Base-by-base conservation (phyloP, 2,888 invertebrate species). In the Heliconius charithonia region DNA sequence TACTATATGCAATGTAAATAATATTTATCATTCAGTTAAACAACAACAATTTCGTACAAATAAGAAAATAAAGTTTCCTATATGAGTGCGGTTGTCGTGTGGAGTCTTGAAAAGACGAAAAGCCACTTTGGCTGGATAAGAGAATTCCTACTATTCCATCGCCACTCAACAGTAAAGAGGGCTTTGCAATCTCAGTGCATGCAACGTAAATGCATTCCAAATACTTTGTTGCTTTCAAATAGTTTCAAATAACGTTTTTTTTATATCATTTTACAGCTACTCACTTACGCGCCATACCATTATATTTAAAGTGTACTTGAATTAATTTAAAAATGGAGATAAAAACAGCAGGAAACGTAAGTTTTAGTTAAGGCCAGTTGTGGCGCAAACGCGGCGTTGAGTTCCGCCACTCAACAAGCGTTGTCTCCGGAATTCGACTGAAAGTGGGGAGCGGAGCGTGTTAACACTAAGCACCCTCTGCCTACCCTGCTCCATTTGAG, bases 111-210 rank as follows among this genome's bases (percentile, higher is more conserved):
- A 63, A 63, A 73, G 63, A 73, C 29, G 62, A 45, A 74, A 74
- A 63, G 63, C 37, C 74, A 63, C 62, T 74, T 63, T 45, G 27
- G 27, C 12, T 45, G 63, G 25, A 63, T 63, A 74, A 62, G 63
- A 63, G 63, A 63, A 74, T 74, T 74, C 41, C 41, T 74, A 41
- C 74, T 63, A 45, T 41, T 63, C 41, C 74, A 41, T 74, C 62
- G 27, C 62, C 74, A 74, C 63, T 45, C 74, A 74, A 63, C 74
- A 63, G 72, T 69, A 72, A 72, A 72, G 72, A 72, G 72, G 56
- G 25, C 63, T 74, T 63, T 45, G 63, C 74, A 37, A 74, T 74
- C 74, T 74, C 62, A 45, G 62, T 74, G 41, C 63, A 63, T 45
- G 74, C 62, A 62, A 63, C 63, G 63, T 41, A 45, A 74, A 74